phyloP scores from a whole-genome alignment of 1,140 invertebrate species.

The Pristionchus pacificus region DNA sequence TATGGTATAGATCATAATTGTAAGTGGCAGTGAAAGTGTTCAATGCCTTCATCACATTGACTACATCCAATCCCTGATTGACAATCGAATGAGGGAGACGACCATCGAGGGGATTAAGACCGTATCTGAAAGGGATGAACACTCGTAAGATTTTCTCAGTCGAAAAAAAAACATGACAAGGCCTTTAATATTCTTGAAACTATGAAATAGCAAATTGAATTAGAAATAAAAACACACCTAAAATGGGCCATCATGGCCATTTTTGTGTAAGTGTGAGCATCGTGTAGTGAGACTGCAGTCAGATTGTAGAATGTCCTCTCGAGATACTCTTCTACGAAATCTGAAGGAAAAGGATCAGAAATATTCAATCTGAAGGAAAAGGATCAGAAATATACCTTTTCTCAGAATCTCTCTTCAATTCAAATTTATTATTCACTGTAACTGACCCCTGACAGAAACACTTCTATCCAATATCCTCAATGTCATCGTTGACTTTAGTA shows the following conservation, averaged over 20 bases:
- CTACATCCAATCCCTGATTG: conserved; percentile 88
- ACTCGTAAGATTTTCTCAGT: no score
- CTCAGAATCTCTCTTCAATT: no score
- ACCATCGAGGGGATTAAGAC: conserved; percentile 76
- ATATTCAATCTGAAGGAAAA: no score
- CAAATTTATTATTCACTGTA: not conserved
- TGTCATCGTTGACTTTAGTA: not conserved
- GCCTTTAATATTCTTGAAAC: not conserved
- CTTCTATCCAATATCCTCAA: conserved; percentile 4
- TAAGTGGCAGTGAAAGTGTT: conserved; percentile 89
- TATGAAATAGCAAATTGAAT: no score
- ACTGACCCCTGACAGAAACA: conserved; percentile 4
- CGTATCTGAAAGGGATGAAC: conserved; percentile 70
- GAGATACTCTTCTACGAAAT: conserved; percentile 81
- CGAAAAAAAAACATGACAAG: not conserved
- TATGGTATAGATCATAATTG: conserved; percentile 92
- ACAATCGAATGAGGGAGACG: conserved; percentile 90
- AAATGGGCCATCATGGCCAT: conserved; percentile 82
- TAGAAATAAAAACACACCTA: conserved; percentile 5
- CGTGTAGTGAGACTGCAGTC: conserved; percentile 90
- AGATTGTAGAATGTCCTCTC: conserved; percentile 94
- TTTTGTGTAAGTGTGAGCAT: conserved; percentile 93
- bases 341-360: conserved; percentile 58
- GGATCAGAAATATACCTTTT: no score
- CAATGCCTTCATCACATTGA: conserved; percentile 96